A percentile compares a stretch with the other conserved stretches of the same genome.
phyloP scores from a whole-genome alignment of 2,113 vertebrate species.

The Erinaceus europaeus region DNA sequence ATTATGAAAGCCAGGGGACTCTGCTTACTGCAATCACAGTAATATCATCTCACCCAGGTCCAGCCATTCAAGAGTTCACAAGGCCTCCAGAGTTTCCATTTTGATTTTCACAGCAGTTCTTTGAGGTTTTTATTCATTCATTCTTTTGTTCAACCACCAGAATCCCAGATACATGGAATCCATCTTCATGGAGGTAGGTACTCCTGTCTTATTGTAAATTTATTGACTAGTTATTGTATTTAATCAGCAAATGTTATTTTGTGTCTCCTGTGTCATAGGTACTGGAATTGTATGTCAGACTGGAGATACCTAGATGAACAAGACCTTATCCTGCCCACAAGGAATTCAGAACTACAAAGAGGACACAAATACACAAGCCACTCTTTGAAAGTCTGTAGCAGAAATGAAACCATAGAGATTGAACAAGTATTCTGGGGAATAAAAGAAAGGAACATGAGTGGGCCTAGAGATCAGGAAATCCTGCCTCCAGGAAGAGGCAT shows the following conservation, averaged over 20 bases:
- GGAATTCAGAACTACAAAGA: background rate
- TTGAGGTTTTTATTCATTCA: background rate
- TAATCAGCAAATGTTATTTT: conserved; percentile 16
- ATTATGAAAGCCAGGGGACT: background rate
- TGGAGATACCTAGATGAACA: background rate
- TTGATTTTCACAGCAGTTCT: conserved; percentile 13
- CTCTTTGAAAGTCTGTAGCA: background rate
- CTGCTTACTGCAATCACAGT: background rate
- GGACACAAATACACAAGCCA: background rate
- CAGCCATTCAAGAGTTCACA: background rate
- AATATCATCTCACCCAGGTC: background rate
- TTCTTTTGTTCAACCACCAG: background rate
- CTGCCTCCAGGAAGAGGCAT: background rate
- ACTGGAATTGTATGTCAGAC: background rate
- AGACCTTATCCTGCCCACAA: background rate
- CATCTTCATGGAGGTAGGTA: background rate
- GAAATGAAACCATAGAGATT: background rate
- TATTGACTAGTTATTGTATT: background rate
- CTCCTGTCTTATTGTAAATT: background rate
- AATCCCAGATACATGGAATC: background rate
- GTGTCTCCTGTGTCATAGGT: background rate
- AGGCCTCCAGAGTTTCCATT: background rate
- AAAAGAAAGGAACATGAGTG: background rate
- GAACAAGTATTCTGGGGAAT: background rate
- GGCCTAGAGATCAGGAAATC: background rate